These are phyloP conservation scores for Hemicordylus capensis DNA, from an alignment of 2,113 vertebrate genomes.

Conservation along the genomic window DNA sequence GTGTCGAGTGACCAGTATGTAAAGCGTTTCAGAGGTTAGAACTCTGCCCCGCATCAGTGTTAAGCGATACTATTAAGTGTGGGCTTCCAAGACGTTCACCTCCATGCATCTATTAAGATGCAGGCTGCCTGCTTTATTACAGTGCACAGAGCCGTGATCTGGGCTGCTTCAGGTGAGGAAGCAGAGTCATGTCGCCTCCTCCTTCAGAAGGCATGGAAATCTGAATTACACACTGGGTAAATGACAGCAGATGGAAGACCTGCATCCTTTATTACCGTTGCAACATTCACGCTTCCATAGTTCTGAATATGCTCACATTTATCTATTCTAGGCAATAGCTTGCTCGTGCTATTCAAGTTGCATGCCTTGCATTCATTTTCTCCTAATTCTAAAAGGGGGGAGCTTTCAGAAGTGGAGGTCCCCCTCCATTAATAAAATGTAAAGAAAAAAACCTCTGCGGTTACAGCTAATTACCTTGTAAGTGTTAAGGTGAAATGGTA, in stretches of 20 bases:
- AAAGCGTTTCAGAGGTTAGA: not conserved
- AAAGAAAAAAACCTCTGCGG: rapidly evolving
- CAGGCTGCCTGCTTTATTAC: not conserved
- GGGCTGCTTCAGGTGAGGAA: not conserved
- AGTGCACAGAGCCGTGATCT: not conserved
- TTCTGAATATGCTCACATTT: not conserved
- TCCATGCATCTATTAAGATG: not conserved
- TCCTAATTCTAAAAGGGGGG: not conserved
- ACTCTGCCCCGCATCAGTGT: not conserved
- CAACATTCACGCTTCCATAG: rapidly evolving
- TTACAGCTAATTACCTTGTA: rapidly evolving
- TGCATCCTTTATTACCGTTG: not conserved
- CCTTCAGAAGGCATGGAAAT: not conserved
- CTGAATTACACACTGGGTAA: not conserved
- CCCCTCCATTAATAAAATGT: not conserved
- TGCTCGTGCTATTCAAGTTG: not conserved
- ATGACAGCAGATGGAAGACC: not conserved
- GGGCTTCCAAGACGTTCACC: not conserved
- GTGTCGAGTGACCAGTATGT: not conserved
- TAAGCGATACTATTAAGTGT: not conserved
- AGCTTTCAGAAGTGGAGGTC: no score
- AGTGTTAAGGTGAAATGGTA: no score
- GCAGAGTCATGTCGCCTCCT: not conserved
- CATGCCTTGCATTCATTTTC: not conserved
- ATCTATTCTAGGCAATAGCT: not conserved